Conservation (phyloP, 2,113 vertebrate species). For the Lynx canadensis region DNA sequence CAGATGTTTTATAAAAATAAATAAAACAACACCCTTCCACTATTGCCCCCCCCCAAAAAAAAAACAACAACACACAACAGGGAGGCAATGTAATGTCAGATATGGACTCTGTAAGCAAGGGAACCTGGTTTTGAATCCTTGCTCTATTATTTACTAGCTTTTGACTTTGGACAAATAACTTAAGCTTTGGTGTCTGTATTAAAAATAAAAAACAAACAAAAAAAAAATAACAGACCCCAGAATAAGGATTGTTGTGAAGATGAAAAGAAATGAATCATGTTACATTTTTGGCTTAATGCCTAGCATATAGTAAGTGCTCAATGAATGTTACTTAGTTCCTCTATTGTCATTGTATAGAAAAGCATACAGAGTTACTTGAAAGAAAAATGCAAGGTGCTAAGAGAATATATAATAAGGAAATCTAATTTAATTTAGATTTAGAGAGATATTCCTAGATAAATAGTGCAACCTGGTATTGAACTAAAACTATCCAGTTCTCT, state of each 20-base stretch:
- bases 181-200: not conserved
- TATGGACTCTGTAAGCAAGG: not conserved
- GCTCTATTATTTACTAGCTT: not conserved
- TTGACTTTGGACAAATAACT: not conserved
- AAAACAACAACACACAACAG: not conserved
- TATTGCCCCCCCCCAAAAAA: rapidly evolving
- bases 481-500: not conserved
- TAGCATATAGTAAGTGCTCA: not conserved
- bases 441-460: not conserved
- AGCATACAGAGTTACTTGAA: not conserved
- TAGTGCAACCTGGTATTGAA: not conserved
- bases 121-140: not conserved
- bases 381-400: not conserved
- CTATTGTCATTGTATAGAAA: not conserved
- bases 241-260: not conserved
- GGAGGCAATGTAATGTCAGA: not conserved
- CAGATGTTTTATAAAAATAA: not conserved
- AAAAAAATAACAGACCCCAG: not conserved
- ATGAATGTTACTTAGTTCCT: not conserved
- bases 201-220: not conserved
- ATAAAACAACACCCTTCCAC: not conserved
- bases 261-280: not conserved
- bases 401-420: not conserved
- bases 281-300: not conserved
- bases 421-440: not conserved